phyloP scores from a whole-genome alignment of 2,888 invertebrate species.

The Drosophila leonis region DNA sequence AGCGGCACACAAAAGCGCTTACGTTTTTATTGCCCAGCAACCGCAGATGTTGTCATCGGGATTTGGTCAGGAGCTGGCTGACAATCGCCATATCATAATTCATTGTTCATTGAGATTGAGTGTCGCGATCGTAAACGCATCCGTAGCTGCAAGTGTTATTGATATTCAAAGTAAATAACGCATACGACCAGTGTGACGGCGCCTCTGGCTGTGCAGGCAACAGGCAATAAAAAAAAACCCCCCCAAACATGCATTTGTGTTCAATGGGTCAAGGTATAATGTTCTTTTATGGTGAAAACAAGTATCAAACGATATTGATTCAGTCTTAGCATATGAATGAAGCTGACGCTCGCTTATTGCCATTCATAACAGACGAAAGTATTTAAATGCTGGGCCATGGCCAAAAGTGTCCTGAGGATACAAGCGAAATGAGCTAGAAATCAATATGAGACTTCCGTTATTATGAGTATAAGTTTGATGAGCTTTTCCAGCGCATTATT shows the following conservation, averaged over 20 bases:
- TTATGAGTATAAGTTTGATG: not conserved
- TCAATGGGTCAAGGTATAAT: not conserved
- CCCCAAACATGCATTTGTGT: not conserved
- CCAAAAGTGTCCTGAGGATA: not conserved
- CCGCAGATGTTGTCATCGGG: conserved; percentile 48
- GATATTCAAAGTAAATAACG: conserved; percentile 55
- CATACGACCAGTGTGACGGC: conserved; percentile 34
- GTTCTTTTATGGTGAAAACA: not conserved
- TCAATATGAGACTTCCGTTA: conserved; percentile 1
- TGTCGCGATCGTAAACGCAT: conserved; percentile 39
- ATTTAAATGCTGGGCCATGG: conserved; percentile 4
- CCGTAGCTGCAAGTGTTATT: conserved; percentile 39
- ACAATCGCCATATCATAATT: conserved; percentile 49
- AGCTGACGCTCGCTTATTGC: not conserved
- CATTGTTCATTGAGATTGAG: conserved; percentile 54
- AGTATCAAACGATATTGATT: not conserved
- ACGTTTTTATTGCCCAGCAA: conserved; percentile 62
- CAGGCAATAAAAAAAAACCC: not conserved
- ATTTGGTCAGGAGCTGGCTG: conserved; percentile 7
- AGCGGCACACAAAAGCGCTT: conserved; percentile 18
- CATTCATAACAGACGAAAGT: not conserved
- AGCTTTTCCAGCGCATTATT: not conserved
- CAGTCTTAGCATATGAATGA: not conserved
- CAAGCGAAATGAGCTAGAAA: not conserved
- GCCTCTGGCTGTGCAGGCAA: not conserved